Base-by-base conservation (phyloP, 2,888 invertebrate species). In the Germaria angustata region DNA sequence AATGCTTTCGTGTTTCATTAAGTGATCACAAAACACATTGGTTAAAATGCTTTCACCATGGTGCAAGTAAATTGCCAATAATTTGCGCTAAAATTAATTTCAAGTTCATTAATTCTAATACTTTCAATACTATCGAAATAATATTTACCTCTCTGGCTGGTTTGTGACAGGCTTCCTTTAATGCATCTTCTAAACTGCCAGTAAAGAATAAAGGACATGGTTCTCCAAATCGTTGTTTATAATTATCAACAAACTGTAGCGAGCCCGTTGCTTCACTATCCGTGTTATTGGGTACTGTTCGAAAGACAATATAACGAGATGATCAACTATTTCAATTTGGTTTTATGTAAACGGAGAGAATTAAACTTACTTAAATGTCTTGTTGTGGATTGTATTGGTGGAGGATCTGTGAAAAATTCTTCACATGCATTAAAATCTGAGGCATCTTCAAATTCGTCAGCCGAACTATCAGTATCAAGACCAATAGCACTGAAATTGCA, bases 1-100 rank as follows among this genome's bases (percentile, higher is more conserved):
- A 65, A 99, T 96, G 17, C 96, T 95, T 89, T 98, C 98, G 87
- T 95, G 96, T 90, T 98, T 98, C 85, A 99, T 92, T 80, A 98
- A 93, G 90, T 98, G 97, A 75, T 98, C 97, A 92, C 99, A 98
- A 93, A 99, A 99, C 85, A 99, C 98, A 92, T 99, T 98, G 41
- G 98, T 95, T 86, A 98, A 93, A 76, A 99, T 97, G 86, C 98
- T 98, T 85, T 94, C 95, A 91, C 99, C 99, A 91, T 99, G 98
- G 91, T 99, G 99, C 32, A 99, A 93, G 92, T 99, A 99, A 81
- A 99, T 94, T 20, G 97, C 98, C 85, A 99, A 92, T 78, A 98
- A 93, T 92, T 97, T 97, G 85, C 98, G 94, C 97, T 99, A 92
- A 91, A 87, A 88, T 39, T 53, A 28, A 34, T 13, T 15, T 8